Base-by-base conservation (phyloP, 2,888 invertebrate genomes). In the Tuta absoluta region DNA sequence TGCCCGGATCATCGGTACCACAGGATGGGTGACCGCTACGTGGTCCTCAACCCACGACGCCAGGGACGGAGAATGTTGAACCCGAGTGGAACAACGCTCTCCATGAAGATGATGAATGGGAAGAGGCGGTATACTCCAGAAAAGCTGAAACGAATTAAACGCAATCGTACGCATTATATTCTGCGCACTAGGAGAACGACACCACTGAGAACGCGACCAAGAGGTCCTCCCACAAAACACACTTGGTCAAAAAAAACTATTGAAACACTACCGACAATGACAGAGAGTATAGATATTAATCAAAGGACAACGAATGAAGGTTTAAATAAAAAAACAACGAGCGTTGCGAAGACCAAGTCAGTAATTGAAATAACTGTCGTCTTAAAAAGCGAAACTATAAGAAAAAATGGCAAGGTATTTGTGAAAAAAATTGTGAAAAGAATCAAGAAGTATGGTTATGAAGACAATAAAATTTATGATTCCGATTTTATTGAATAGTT, bases 401-500 rank as follows among this genome's bases (percentile, higher is more conserved):
- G 76, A 8, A 81, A 69, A 63, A 75, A 81, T 59, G 82, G 85
- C 0, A 79, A 65, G 28, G 73, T 65, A 45, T 63, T 72, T 23
- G n/a, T 76, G 1, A 85, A 78, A 66, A 66, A 84, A 8, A 33
- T 84, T 0, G 84, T 17, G 8, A 33, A n/a, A 17, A 24, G 12
- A 28, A 14, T 56, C 10, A 24, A 56, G 8, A 56, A 33, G 17
- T 24, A 12, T 14, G 56, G 56, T 28, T 28, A 12, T n/a, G 24
- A 53, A 24, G 14, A 56, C 7, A 56, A 56, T n/a, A 56, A 56
- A 33, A 33, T 33, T 11, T 75, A 53, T 14, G 24, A 80, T 59
- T 76, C 81, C 0, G 75, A 78, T 65, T 81, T 76, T 68, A 64
- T 84, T 11, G 75, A 82, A 65, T 74, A 72, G 63, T 62, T 67